phyloP scores from a whole-genome alignment of 2,888 invertebrate species.

The Plebejus melissa region DNA sequence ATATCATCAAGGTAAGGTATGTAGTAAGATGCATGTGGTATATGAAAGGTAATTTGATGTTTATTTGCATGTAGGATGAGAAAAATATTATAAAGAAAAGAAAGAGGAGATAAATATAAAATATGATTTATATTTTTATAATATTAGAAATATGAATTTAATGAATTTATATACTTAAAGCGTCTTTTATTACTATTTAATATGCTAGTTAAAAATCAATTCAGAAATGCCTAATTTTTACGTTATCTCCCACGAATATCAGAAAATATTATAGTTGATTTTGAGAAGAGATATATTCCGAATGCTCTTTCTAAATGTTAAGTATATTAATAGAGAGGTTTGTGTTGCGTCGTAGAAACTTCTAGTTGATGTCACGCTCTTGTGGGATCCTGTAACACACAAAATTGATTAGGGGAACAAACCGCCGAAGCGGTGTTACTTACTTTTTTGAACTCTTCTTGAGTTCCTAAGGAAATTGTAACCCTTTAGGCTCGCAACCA shows the following conservation, averaged over 20 bases:
- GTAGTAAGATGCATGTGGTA: background rate
- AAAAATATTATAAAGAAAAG: background rate
- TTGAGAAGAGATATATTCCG: background rate
- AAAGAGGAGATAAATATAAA: background rate
- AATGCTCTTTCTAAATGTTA: background rate
- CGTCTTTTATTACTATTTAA: conserved; percentile 2
- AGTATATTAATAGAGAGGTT: conserved; percentile 16
- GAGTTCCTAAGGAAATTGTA: conserved; percentile 75
- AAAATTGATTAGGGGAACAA: conserved; percentile 44
- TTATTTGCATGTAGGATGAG: background rate
- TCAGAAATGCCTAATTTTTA: conserved; percentile 13
- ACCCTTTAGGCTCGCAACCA: conserved; percentile 69
- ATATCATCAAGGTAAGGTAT: too few species aligned
- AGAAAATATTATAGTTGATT: background rate
- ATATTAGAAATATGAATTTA: background rate
- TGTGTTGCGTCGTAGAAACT: conserved; percentile 20
- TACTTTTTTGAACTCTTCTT: conserved; percentile 74
- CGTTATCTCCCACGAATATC: background rate
- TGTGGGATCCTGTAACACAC: conserved; percentile 57
- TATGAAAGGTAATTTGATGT: background rate
- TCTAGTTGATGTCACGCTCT: conserved; percentile 31
- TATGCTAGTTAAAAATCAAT: conserved; percentile 6
- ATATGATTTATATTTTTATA: background rate
- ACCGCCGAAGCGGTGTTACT: conserved; percentile 53
- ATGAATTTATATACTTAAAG: background rate